Evolutionary conservation across 2,888 invertebrate genomes (phyloP).

Genomic region (Calliscelio sp.): DNA sequence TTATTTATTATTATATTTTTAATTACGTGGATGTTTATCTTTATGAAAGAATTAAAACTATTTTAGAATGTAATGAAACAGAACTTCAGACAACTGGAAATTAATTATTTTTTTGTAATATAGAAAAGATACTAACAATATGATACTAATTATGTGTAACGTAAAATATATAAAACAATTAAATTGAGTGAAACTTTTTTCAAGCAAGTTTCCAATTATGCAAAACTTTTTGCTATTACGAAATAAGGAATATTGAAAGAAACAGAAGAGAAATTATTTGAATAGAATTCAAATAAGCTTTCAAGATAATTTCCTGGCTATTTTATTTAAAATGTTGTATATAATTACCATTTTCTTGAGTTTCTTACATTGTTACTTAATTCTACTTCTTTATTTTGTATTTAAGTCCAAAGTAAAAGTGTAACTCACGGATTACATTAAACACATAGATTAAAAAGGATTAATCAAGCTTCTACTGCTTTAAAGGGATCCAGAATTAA

Average conservation of each 20-base stretch:
- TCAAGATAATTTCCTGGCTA: conserved; percentile 35
- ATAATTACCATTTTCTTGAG: not conserved
- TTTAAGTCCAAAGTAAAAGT: not conserved
- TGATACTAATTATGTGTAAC: no score
- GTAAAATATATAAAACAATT: no score
- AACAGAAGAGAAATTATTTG: conserved; percentile 14
- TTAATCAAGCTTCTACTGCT: not conserved
- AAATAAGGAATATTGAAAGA: not conserved
- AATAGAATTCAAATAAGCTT: conserved; percentile 38
- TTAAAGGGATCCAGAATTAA: not conserved
- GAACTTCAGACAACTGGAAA: no score
- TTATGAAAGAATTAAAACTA: no score
- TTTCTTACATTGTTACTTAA: not conserved
- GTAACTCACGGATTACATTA: not conserved
- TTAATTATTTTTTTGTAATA: no score
- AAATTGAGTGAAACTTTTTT: no score
- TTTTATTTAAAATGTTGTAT: conserved; percentile 15
- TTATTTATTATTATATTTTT: no score
- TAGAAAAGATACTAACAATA: no score
- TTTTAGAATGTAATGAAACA: no score
- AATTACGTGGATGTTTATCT: no score
- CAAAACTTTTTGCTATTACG: not conserved
- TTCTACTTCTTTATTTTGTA: not conserved
- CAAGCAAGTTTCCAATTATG: not conserved
- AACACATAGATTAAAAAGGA: not conserved